phyloP scores from a whole-genome alignment of 2,888 invertebrate genomes.

The Tryphoninae sp. region DNA sequence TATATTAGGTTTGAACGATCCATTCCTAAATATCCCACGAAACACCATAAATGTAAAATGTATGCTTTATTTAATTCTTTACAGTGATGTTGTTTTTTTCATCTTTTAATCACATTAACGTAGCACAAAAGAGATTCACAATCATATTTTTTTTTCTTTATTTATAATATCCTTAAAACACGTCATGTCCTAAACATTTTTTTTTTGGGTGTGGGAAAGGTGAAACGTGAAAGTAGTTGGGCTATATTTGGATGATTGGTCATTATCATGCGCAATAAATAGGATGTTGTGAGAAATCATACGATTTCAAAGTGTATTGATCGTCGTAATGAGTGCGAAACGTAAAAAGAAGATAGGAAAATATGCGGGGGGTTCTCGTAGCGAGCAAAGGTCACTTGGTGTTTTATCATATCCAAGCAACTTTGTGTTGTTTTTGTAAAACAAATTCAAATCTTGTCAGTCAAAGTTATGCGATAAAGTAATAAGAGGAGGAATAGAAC shows the following conservation, averaged over 20 bases:
- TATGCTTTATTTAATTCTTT: slow-evolving; percentile 83
- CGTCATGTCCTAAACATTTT: slow-evolving; percentile 77
- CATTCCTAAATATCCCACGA: neutral
- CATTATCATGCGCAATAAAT: slow-evolving; percentile 76
- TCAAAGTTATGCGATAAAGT: slow-evolving; percentile 22
- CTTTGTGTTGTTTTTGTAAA: slow-evolving; percentile 42
- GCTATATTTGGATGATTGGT: slow-evolving; percentile 79
- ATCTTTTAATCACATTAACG: slow-evolving; percentile 85
- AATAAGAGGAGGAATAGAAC: slow-evolving; percentile 55
- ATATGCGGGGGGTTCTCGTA: slow-evolving; percentile 39
- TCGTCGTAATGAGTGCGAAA: slow-evolving; percentile 63
- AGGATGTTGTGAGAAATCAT: slow-evolving; percentile 60
- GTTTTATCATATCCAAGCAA: slow-evolving; percentile 74
- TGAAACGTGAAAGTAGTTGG: slow-evolving; percentile 77
- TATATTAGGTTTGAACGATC: slow-evolving; percentile 5
- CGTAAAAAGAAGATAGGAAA: slow-evolving; percentile 34
- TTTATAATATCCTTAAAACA: slow-evolving; percentile 82
- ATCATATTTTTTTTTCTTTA: slow-evolving; percentile 83
- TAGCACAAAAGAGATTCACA: slow-evolving; percentile 87
- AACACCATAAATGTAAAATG: slow-evolving; percentile 78
- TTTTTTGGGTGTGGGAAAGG: slow-evolving; percentile 63
- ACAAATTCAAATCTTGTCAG: slow-evolving; percentile 49
- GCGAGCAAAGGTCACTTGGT: slow-evolving; percentile 73
- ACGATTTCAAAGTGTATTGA: slow-evolving; percentile 56
- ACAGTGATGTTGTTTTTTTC: slow-evolving; percentile 84